Percentiles rank a stretch among this genome's conserved stretches.
phyloP scores from a whole-genome alignment of 2,888 invertebrate genomes.

The Agrochola macilenta region DNA sequence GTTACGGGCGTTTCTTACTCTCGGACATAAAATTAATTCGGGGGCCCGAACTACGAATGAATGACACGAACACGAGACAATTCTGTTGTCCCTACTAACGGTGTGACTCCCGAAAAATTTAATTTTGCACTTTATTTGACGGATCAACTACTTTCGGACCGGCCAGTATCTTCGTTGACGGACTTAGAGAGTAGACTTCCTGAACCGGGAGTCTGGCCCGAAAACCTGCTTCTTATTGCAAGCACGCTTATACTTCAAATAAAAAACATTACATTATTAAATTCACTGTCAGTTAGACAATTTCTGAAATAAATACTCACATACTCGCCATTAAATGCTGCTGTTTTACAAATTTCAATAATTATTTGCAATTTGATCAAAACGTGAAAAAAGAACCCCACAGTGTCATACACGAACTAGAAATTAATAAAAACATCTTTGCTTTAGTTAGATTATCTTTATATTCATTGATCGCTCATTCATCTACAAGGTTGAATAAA shows the following conservation, averaged over 20 bases:
- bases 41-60: no score
- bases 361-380: slow-evolving; percentile 45
- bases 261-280: neutral
- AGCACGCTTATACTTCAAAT: neutral
- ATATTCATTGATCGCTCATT: neutral
- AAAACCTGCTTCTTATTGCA: neutral
- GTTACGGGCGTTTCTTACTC: no score
- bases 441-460: no score
- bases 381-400: slow-evolving; percentile 28
- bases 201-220: no score
- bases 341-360: slow-evolving; percentile 26
- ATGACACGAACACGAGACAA: no score
- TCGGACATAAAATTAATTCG: no score
- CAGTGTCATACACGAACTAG: slow-evolving; percentile 30
- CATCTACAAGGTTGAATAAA: neutral
- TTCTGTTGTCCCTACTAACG: no score
- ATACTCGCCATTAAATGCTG: neutral
- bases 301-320: slow-evolving; percentile 26
- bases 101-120: no score
- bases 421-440: neutral
- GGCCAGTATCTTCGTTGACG: no score
- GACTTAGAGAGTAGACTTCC: no score
- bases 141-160: no score
- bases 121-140: no score
- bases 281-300: neutral